Evolutionary conservation across 2,888 invertebrate species (phyloP), one percentile per base, ranked within the genome.

Genomic region (Chloroclystis v-ata): DNA sequence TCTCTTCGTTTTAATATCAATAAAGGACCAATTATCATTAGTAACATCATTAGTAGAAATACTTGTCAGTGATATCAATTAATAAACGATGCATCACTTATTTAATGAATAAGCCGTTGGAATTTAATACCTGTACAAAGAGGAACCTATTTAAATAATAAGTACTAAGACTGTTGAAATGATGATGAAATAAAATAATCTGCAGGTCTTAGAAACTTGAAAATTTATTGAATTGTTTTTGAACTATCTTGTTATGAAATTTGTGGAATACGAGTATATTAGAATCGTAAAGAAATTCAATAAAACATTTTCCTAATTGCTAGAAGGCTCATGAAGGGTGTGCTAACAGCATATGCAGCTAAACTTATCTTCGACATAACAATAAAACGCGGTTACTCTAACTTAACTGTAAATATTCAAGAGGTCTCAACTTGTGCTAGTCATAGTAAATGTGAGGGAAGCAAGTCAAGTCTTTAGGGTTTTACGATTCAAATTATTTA

Each of bases 351-450:
- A 37, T 43, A 37, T 43, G 39, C 33, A 43, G 14, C 48, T 49
- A 52, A 52, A 46, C 46, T 46, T 52, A 52, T 46, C 49, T 49
- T 43, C 43, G 43, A 43, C 49, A 49, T 52, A 46, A 52, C 52
- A 50, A 49, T 52, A 57, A 54, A 57, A 54, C 45, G 57, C 49
- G 54, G 57, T 54, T 54, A 24, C 48, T 37, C 47, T 51, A 50
- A 54, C 57, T 52, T 50, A 50, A 43, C 44, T 54, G 52, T 57
- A 54, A 57, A 57, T 56, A 54, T 57, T 57, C 57, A 54, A 25
- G 46, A 46, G 50, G 43, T 50, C 44, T 50, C 46, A 50, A 50
- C 46, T 50, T 46, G 38, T 30, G 39, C 43, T 30, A 30, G 13
- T 10, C 39, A 40, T 29, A 43, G 48, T 13, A 6, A 33, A 33